Conservation (phyloP, 1,140 invertebrate species). For the Dendrolimus kikuchii region DNA sequence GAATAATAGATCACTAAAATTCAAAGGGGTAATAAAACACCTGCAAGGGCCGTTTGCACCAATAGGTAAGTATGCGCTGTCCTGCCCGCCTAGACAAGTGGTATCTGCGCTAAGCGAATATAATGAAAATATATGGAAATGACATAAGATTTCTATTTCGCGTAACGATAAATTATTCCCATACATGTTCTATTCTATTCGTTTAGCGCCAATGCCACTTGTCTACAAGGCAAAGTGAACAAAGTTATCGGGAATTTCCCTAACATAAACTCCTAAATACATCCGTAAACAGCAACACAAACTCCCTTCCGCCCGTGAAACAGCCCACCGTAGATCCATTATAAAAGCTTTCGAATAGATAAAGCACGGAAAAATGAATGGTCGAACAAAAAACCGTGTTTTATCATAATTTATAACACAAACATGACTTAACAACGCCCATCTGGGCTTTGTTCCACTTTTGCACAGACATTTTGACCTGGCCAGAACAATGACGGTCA, state of each 20-base stretch:
- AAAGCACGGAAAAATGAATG: slow-evolving; percentile 11
- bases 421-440: slow-evolving; percentile 22
- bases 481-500: background rate
- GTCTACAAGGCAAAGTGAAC: too few species aligned
- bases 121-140: too few species aligned
- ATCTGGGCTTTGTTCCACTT: background rate
- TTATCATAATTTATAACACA: slow-evolving; percentile 27
- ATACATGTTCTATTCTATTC: too few species aligned
- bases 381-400: slow-evolving; percentile 12
- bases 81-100: too few species aligned
- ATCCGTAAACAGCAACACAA: background rate
- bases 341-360: slow-evolving; percentile 9
- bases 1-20: too few species aligned
- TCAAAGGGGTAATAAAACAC: too few species aligned
- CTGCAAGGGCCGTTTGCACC: too few species aligned
- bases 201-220: too few species aligned
- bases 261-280: slow-evolving; percentile 2
- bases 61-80: too few species aligned
- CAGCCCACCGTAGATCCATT: slow-evolving; percentile 2
- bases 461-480: background rate
- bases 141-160: too few species aligned
- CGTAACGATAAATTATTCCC: too few species aligned
- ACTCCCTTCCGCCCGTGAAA: slow-evolving; percentile 3
- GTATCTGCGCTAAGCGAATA: too few species aligned
- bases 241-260: background rate